A percentile compares a stretch with the other conserved stretches of the same genome.
Evolutionary conservation across 2,888 invertebrate species (phyloP).

Genomic region (Caenorhabditis japonica): DNA sequence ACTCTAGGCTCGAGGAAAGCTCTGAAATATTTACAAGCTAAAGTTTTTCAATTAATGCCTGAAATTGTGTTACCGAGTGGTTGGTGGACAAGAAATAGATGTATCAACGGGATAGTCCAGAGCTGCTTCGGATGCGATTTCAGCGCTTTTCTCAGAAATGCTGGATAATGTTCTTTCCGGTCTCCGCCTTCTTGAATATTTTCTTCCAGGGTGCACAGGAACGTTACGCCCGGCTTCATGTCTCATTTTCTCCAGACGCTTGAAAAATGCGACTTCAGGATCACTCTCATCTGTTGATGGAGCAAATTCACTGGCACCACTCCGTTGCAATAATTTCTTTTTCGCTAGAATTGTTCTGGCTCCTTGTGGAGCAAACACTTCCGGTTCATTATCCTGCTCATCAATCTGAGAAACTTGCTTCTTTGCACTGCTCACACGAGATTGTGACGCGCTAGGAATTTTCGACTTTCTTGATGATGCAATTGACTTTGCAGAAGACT

Average conservation of each 20-base stretch:
- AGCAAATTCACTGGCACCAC: constrained; percentile 23
- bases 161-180: constrained; percentile 58
- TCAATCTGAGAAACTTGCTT: constrained; percentile 33
- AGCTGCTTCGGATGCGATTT: constrained; percentile 57
- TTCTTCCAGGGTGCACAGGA: constrained; percentile 20
- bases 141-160: constrained; percentile 67
- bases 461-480: constrained; percentile 31
- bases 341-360: constrained; percentile 21
- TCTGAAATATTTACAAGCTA: constrained; percentile 26
- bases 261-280: constrained; percentile 55
- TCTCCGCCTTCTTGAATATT: constrained; percentile 21
- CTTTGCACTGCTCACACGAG: constrained; percentile 27
- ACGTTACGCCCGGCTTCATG: constrained; percentile 20
- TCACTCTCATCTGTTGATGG: constrained; percentile 56
- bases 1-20: constrained; percentile 34
- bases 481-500: constrained; percentile 45
- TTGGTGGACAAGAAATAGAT: constrained; percentile 51
- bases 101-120: constrained; percentile 36
- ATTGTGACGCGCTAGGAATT: constrained; percentile 38
- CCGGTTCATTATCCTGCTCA: constrained; percentile 41
- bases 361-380: constrained; percentile 46
- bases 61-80: constrained; percentile 28
- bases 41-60: not conserved
- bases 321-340: constrained; percentile 14
- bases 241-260: constrained; percentile 45